Base-by-base conservation (phyloP, 1,140 invertebrate species). In the Leptinotarsa texana region DNA sequence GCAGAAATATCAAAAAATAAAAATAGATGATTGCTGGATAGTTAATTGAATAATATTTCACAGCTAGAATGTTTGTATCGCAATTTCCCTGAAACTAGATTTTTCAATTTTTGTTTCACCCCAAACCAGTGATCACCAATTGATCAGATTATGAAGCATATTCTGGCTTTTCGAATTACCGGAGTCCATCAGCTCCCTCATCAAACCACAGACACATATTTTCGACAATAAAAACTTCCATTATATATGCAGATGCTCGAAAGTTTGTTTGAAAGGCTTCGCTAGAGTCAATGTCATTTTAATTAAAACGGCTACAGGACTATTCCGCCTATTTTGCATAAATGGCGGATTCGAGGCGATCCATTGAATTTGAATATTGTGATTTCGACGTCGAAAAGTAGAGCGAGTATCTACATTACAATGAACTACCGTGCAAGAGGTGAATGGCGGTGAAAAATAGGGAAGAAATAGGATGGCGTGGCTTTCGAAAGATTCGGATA, bases 311-410 rank as follows among this genome's bases (percentile, higher is more conserved):
- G 66, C n/a, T 68, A 27, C 15, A 68, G 66, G 22, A 68, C 3
- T 47, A 42, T 68, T 68, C 66, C 42, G 66, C 66, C 66, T 68
- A 47, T 33, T 68, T 68, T 68, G 66, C 66, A 68, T 68, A 68
- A 68, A 68, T 68, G 18, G 42, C 42, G 33, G 66, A 68, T 42
- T 68, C 66, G 18, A 68, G 66, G 66, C 66, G 66, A 68, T 68
- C 66, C 66, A 68, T 68, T 68, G 66, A 68, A 68, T 68, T 68
- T 68, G 66, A 68, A 68, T 68, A 68, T 68, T 68, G 66, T 68
- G 66, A 68, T 68, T 68, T 66, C 15, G 63, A 24, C 51, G 51
- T 57, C 51, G n/a, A 17, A 57, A 57, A 57, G 51, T 57, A n/a
- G 15, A n/a, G 51, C 51, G 51, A n/a, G 51, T n/a, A 57, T 57